phyloP scores from a whole-genome alignment of 2,888 invertebrate genomes.

The Lepidochitona cinerea region DNA sequence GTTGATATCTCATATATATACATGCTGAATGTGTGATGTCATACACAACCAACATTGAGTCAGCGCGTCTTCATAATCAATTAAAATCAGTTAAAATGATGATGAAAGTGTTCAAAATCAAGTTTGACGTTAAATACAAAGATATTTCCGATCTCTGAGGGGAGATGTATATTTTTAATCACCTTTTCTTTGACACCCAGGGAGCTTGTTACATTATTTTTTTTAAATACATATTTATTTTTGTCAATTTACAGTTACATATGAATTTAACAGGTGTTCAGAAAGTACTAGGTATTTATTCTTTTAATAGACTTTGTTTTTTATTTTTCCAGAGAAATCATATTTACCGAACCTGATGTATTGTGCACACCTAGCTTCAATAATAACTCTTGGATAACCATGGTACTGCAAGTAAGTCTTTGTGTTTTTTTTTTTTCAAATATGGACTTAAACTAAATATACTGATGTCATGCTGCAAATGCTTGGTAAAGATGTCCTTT shows the following conservation, averaged over 20 bases:
- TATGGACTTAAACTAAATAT: background rate
- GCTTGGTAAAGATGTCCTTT: background rate
- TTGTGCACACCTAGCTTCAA: slow-evolving; percentile 57
- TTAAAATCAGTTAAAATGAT: too few relatives aligned
- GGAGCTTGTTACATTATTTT: too few relatives aligned
- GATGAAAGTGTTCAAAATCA: too few relatives aligned
- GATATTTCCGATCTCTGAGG: too few relatives aligned
- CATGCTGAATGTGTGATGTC: too few relatives aligned
- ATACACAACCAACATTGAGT: too few relatives aligned
- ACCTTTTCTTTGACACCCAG: too few relatives aligned
- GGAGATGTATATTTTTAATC: too few relatives aligned
- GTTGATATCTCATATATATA: too few relatives aligned
- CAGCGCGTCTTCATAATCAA: too few relatives aligned
- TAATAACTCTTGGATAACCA: slow-evolving; percentile 44
- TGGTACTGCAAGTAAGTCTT: slow-evolving; percentile 54
- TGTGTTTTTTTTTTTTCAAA: background rate
- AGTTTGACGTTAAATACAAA: too few relatives aligned
- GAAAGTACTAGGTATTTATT: background rate
- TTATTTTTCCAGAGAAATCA: slow-evolving; percentile 54
- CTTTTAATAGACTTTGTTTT: background rate
- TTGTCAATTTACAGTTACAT: background rate
- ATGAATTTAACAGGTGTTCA: background rate
- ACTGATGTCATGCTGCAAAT: background rate
- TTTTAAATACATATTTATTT: background rate
- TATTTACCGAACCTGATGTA: slow-evolving; percentile 63